These are phyloP conservation scores for Aurelia sp. DNA, from an alignment of 30 jellyfish, hydroid and myxozoan species.

Conservation along the genomic window DNA sequence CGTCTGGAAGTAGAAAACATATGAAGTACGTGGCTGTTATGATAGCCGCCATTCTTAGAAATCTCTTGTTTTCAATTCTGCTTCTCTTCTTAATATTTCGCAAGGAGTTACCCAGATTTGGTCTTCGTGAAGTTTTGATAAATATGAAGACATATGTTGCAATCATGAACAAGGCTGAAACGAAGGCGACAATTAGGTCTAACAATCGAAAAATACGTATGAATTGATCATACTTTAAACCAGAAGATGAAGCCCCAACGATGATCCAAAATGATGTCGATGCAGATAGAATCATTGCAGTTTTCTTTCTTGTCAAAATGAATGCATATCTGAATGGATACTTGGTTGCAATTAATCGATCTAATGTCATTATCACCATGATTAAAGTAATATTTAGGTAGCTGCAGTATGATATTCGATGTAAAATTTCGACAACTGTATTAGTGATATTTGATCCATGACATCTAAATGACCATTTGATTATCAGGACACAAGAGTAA, in stretches of 20 bases:
- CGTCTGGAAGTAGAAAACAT: not conserved
- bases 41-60: not conserved
- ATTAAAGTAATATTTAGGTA: not conserved
- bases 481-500: too few relatives aligned
- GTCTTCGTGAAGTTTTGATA: not conserved
- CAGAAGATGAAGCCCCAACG: not conserved
- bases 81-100: not conserved
- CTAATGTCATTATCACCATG: not conserved
- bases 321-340: not conserved
- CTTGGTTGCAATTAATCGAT: not conserved
- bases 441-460: too few relatives aligned
- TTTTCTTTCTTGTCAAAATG: not conserved
- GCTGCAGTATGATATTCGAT: not conserved
- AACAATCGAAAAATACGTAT: not conserved
- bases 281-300: not conserved
- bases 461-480: too few relatives aligned
- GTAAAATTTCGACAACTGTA: too few relatives aligned
- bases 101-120: not conserved
- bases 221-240: too few relatives aligned
- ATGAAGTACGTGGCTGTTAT: not conserved
- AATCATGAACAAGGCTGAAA: not conserved
- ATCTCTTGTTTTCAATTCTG: not conserved
- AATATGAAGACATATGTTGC: not conserved
- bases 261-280: not conserved
- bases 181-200: not conserved